phyloP scores from a whole-genome alignment of 2,113 vertebrate species.

The Forbesichthys agassizii region DNA sequence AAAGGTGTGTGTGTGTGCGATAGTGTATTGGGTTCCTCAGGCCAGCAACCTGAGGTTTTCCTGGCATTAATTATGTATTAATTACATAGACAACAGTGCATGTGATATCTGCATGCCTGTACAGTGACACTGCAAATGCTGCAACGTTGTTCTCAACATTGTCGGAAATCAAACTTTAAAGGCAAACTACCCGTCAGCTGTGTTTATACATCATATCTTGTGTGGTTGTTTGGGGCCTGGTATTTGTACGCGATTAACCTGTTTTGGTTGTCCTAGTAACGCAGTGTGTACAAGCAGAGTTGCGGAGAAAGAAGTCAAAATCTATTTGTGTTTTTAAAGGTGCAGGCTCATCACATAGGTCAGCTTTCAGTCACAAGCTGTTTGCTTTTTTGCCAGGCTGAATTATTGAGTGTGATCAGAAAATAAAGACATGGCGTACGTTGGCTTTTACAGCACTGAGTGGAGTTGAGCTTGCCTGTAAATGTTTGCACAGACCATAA shows the following conservation, averaged over 20 bases:
- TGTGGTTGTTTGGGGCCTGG: neutral
- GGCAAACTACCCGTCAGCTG: neutral
- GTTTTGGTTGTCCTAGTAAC: neutral
- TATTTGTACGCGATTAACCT: neutral
- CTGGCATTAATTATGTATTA: neutral
- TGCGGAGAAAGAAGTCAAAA: too few species aligned
- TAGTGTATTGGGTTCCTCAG: conserved; percentile 33
- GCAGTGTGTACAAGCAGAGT: neutral
- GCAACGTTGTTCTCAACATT: too few species aligned
- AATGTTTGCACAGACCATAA: conserved; percentile 8
- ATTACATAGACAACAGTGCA: too few species aligned
- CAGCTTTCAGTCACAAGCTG: neutral
- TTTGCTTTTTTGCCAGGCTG: neutral
- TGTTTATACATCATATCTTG: neutral
- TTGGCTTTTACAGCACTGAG: neutral
- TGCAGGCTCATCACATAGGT: too few species aligned
- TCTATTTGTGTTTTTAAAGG: too few species aligned
- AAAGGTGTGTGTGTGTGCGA: too few species aligned
- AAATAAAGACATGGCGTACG: neutral
- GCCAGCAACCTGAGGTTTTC: conserved; percentile 46
- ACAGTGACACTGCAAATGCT: too few species aligned
- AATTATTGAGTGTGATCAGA: neutral
- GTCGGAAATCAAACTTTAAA: too few species aligned
- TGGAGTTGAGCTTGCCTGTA: neutral
- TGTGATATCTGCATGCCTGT: too few species aligned